A percentile compares a stretch with the other conserved stretches of the same genome.
phyloP scores from a whole-genome alignment of 2,113 vertebrate species.

The Phylloscopus whistleri region DNA sequence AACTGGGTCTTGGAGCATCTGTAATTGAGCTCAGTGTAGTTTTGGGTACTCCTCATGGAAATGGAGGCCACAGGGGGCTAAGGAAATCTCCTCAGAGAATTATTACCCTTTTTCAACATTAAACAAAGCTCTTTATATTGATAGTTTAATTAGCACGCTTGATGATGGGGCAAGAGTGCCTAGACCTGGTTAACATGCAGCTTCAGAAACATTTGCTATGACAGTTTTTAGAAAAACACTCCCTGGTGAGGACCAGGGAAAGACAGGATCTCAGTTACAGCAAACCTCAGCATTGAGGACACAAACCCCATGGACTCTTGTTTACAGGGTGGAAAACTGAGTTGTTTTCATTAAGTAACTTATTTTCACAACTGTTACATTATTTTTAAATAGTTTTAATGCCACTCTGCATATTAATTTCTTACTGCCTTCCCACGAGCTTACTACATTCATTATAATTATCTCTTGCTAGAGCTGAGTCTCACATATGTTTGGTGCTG shows the following conservation, averaged over 20 bases:
- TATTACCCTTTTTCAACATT: not conserved
- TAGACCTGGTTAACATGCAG: not conserved
- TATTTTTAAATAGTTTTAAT: slow-evolving; percentile 72
- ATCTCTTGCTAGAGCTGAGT: not conserved
- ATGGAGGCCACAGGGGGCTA: not conserved
- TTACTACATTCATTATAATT: slow-evolving; percentile 52
- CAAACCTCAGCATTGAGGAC: not conserved
- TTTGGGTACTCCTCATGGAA: not conserved
- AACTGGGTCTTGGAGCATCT: slow-evolving; percentile 10
- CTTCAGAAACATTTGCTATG: not conserved
- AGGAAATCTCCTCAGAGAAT: not conserved
- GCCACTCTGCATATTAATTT: slow-evolving; percentile 60
- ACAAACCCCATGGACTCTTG: not conserved
- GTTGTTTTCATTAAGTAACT: slow-evolving; percentile 62
- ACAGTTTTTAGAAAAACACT: not conserved
- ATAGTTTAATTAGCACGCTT: not conserved
- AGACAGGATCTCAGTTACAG: not conserved
- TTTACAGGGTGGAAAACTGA: slow-evolving; percentile 46
- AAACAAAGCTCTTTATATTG: not conserved
- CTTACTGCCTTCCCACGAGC: slow-evolving; percentile 61
- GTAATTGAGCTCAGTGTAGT: not conserved
- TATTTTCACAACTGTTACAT: slow-evolving; percentile 71
- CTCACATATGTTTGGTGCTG: not conserved
- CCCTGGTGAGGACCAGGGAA: not conserved
- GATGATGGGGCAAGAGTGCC: not conserved